These are phyloP conservation scores for Phasianus colchicus DNA, from an alignment of 2,113 vertebrate species.

Conservation along the genomic window DNA sequence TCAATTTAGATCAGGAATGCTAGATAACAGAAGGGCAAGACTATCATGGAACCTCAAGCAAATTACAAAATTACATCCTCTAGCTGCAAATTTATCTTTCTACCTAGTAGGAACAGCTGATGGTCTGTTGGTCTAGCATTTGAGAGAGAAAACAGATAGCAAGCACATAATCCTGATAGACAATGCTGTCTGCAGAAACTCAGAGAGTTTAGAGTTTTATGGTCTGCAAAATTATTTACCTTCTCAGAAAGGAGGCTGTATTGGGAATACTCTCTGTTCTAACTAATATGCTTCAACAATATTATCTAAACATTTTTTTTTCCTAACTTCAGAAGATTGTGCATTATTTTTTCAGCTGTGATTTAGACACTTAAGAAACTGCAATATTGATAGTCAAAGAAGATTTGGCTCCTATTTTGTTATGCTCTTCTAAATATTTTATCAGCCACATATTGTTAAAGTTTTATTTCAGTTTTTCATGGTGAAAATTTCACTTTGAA, in stretches of 20 bases:
- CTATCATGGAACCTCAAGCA: slow-evolving; percentile 50
- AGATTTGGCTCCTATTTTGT: neutral
- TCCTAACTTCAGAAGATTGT: neutral
- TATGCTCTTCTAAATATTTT: neutral
- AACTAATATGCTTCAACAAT: neutral
- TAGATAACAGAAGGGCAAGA: slow-evolving; percentile 17
- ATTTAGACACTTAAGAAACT: neutral
- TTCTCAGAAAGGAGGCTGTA: neutral
- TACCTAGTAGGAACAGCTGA: neutral
- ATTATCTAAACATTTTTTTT: neutral
- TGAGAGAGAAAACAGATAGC: slow-evolving; percentile 31
- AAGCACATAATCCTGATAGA: neutral
- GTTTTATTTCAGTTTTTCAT: neutral
- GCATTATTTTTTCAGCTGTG: accelerated
- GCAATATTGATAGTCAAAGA: neutral
- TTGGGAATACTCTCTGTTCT: neutral
- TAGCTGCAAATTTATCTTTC: slow-evolving; percentile 44
- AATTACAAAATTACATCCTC: slow-evolving; percentile 37
- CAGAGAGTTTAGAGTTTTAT: neutral
- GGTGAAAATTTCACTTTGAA: neutral
- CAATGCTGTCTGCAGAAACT: neutral
- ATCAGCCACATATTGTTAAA: neutral
- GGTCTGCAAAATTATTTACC: neutral
- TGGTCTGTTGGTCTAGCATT: slow-evolving; percentile 1
- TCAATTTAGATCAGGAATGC: slow-evolving; percentile 29